Evolutionary conservation across 2,797 vertebrate genomes (phyloP).

Genomic region (Megalops cyprinoides): DNA sequence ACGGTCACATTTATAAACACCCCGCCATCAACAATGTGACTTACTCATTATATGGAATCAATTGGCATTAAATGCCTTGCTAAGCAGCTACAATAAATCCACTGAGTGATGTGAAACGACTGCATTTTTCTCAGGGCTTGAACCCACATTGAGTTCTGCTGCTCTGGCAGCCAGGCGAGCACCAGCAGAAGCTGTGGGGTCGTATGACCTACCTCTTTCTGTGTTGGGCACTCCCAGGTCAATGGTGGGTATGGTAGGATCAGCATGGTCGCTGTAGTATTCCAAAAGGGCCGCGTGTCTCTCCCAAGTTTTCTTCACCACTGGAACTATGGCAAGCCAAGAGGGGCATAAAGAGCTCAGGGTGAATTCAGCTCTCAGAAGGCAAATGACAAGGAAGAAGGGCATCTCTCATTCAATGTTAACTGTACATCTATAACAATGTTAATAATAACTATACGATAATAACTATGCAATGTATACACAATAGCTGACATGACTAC

Average conservation of each 20-base stretch:
- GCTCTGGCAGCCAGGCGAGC: neutral
- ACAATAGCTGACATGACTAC: neutral
- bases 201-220: slow-evolving; percentile 83
- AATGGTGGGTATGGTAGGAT: slow-evolving; percentile 86
- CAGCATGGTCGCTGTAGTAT: slow-evolving; percentile 92
- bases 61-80: neutral
- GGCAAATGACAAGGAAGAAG: neutral
- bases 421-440: too few relatives aligned
- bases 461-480: neutral
- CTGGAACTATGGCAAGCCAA: slow-evolving; percentile 79
- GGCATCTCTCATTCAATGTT: too few relatives aligned
- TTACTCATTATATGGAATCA: neutral
- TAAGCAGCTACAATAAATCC: neutral
- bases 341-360: neutral
- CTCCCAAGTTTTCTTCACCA: slow-evolving; percentile 96
- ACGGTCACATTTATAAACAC: neutral
- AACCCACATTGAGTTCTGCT: neutral
- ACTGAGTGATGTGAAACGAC: neutral
- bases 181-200: slow-evolving; percentile 5
- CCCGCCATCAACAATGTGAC: neutral
- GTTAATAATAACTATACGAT: too few relatives aligned
- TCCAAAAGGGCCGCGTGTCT: slow-evolving; percentile 81
- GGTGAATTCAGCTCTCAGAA: too few relatives aligned
- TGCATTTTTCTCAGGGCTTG: neutral
- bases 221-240: slow-evolving; percentile 92